Evolutionary conservation across 2,113 vertebrate genomes (phyloP), one percentile per base, ranked within the genome.

Genomic region (Arvicanthis niloticus): DNA sequence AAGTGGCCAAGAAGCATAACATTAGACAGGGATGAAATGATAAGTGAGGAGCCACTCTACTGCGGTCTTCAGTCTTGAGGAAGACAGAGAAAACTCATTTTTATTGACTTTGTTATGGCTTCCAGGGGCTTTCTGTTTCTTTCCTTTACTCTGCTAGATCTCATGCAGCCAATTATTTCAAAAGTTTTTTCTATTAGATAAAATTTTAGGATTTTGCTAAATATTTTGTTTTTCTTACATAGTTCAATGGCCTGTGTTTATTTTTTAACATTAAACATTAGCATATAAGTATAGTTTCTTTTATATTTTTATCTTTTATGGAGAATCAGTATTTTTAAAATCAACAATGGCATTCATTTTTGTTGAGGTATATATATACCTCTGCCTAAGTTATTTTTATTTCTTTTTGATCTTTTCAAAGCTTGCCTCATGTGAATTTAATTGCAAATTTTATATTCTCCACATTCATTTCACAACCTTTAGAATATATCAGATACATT

Each of bases 261-360:
- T n/a, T 21, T 90, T 96, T 92, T 88, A 19, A 72, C 29, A 67
- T 67, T 31, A 77, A 56, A 53, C 21, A 84, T 17, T 26, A 82
- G 81, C 19, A 87, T 58, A 62, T 62, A 60, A 94, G n/a, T 31
- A 19, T 45, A 87, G 24, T 88, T 70, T 90, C 21, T 34, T 89
- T 92, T 91, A 77, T 3, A 87, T 86, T 90, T 90, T 53, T 82
- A 62, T 91, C 67, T 90, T 45, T 76, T 22, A 75, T 26, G 65
- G 62, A 78, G 26, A 85, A 80, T 73, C 88, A 65, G 24, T 91
- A 40, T 94, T 86, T 94, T 89, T 51, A 8, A 5, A 62, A 89
- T 62, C 24, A 73, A 80, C 29, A 51, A 40, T 75, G 78, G 42
- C 26, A 81, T 40, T 89, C 48, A 73, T 86, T 86, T 89, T 89